phyloP scores from a whole-genome alignment of 1,140 invertebrate genomes.

The Drusus annulatus region DNA sequence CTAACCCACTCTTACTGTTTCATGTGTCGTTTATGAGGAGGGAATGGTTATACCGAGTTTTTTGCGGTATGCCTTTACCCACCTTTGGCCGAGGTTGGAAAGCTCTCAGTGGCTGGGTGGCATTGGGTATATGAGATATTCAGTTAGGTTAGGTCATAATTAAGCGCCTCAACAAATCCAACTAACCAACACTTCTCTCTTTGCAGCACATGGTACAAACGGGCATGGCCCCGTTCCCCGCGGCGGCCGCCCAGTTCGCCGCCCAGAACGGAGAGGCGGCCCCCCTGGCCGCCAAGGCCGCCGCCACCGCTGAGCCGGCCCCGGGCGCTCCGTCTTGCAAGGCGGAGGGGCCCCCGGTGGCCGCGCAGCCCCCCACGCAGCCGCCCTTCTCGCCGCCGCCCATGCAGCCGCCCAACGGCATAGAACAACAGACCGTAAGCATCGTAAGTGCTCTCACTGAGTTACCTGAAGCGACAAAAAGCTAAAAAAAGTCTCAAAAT shows the following conservation, averaged over 20 bases:
- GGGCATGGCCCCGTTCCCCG: conserved; percentile 87
- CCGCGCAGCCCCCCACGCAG: conserved; percentile 64
- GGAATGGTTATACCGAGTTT: no score
- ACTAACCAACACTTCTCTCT: conserved; percentile 61
- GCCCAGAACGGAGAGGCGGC: conserved; percentile 81
- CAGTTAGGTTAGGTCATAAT: not conserved
- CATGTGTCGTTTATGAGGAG: no score
- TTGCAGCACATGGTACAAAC: conserved; percentile 94
- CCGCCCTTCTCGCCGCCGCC: conserved; percentile 69
- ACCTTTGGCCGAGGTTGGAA: no score
- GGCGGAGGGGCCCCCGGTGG: conserved; percentile 64
- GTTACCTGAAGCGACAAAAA: no score
- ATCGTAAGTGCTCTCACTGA: conserved; percentile 71
- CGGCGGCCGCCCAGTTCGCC: conserved; percentile 85
- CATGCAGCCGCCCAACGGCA: conserved; percentile 64
- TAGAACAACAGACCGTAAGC: conserved; percentile 71
- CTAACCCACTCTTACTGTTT: no score
- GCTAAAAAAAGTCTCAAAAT: no score
- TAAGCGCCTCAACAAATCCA: not conserved
- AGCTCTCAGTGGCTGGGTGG: no score
- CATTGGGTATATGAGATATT: not conserved
- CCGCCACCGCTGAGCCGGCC: conserved; percentile 73
- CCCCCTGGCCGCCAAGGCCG: conserved; percentile 66
- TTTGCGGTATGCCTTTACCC: no score
- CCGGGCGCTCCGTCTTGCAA: conserved; percentile 65